Conservation (phyloP, 2,888 invertebrate species). For the Agonopterix heracliana region DNA sequence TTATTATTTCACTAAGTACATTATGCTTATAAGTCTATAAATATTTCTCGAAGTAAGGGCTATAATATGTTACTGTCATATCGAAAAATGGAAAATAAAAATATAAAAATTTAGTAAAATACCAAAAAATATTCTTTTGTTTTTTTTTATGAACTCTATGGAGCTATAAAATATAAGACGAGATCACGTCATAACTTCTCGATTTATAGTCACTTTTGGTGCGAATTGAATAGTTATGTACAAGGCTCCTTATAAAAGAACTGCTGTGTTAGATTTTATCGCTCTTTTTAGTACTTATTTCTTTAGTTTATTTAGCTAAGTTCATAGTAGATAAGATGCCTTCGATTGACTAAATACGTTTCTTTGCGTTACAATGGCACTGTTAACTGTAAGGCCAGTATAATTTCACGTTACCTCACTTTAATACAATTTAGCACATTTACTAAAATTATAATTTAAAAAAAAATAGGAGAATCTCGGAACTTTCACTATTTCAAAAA, state of each 20-base stretch:
- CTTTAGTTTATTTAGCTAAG: slow-evolving; percentile 8
- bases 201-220: slow-evolving; percentile 3
- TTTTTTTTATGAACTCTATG: slow-evolving; percentile 10
- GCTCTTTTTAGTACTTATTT: slow-evolving; percentile 30
- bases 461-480: neutral
- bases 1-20: neutral
- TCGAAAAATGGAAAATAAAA: slow-evolving; percentile 55
- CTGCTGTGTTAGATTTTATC: slow-evolving; percentile 12
- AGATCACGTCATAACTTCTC: neutral
- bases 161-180: too few relatives aligned
- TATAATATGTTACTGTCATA: slow-evolving; percentile 31
- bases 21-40: neutral
- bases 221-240: neutral
- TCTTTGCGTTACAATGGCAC: neutral
- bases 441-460: slow-evolving; percentile 3
- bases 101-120: slow-evolving; percentile 57
- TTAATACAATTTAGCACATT: neutral
- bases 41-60: slow-evolving; percentile 28
- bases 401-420: slow-evolving; percentile 12
- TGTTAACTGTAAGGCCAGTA: slow-evolving; percentile 14
- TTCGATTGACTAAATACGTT: neutral
- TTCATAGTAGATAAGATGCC: slow-evolving; percentile 4
- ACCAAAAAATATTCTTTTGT: slow-evolving; percentile 41
- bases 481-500: too few relatives aligned
- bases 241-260: slow-evolving; percentile 10